A percentile compares a stretch with the other conserved stretches of the same genome.
phyloP scores from a whole-genome alignment of 2,113 vertebrate species.

The Amphiprion ocellaris region DNA sequence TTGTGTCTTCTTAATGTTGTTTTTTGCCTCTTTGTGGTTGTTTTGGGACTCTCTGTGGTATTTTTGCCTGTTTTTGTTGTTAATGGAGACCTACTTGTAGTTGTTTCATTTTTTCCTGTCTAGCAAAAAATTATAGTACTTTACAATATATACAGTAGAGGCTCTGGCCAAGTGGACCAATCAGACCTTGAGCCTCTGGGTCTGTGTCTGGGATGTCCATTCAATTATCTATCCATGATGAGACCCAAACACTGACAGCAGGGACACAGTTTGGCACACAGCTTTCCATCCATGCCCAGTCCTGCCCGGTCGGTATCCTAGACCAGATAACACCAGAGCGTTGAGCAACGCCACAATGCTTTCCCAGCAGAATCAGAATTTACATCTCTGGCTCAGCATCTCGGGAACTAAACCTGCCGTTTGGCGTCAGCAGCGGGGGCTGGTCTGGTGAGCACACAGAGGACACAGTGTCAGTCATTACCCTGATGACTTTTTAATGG shows the following conservation, averaged over 20 bases:
- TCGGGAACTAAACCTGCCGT: conserved; percentile 42
- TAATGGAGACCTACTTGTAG: not conserved
- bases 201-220: not conserved
- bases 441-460: conserved; percentile 62
- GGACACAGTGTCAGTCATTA: conserved; percentile 75
- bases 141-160: not conserved
- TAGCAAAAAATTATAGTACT: not conserved
- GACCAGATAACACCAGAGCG: not conserved
- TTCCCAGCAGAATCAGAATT: conserved; percentile 23
- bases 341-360: conserved; percentile 16
- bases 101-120: not conserved
- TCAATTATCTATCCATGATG: conserved; percentile 21
- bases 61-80: not conserved
- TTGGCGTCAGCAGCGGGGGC: conserved; percentile 42
- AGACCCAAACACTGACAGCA: conserved; percentile 34
- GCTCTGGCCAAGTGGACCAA: not conserved
- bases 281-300: conserved; percentile 5
- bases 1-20: no score
- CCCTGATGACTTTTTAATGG: conserved; percentile 80
- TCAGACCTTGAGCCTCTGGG: not conserved
- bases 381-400: conserved; percentile 26
- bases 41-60: not conserved
- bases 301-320: conserved; percentile 1
- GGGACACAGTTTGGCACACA: conserved; percentile 22
- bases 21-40: no score